Percentiles rank a stretch among this genome's conserved stretches.
Evolutionary conservation across 2,888 invertebrate genomes (phyloP).

Genomic region (Rugalucina vietnamica): DNA sequence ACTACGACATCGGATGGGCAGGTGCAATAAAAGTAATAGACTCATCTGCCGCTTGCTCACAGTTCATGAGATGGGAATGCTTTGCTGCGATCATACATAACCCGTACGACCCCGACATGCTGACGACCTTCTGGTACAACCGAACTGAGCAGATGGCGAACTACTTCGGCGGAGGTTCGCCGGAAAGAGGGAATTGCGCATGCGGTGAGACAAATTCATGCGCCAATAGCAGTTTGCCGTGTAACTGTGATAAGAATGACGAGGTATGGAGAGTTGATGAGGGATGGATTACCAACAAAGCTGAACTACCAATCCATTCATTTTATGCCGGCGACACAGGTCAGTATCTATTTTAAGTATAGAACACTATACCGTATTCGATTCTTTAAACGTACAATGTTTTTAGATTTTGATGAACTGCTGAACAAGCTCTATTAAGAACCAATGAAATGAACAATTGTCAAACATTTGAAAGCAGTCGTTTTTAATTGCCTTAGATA

Average conservation of each 20-base stretch:
- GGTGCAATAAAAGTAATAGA: constrained; percentile 75
- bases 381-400: background rate
- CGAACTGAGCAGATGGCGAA: constrained; percentile 66
- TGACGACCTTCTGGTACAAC: constrained; percentile 76
- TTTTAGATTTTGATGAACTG: background rate
- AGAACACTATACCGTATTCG: background rate
- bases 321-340: constrained; percentile 82
- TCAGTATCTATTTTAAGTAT: constrained; percentile 39
- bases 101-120: constrained; percentile 64
- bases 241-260: constrained; percentile 82
- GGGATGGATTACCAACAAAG: constrained; percentile 75
- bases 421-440: too few species aligned
- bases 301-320: constrained; percentile 77
- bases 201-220: constrained; percentile 78
- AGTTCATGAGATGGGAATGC: constrained; percentile 81
- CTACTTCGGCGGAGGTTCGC: constrained; percentile 78
- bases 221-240: constrained; percentile 61
- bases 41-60: constrained; percentile 74
- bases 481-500: too few species aligned
- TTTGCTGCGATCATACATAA: constrained; percentile 77
- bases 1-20: constrained; percentile 66
- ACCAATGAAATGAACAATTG: too few species aligned
- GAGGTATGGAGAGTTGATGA: constrained; percentile 74
- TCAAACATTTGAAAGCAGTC: too few species aligned
- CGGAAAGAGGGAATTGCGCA: constrained; percentile 75